Evolutionary conservation across 2,888 invertebrate genomes (phyloP), one percentile per base, ranked within the genome.

Genomic region (Lasioglossum oenotherae): DNA sequence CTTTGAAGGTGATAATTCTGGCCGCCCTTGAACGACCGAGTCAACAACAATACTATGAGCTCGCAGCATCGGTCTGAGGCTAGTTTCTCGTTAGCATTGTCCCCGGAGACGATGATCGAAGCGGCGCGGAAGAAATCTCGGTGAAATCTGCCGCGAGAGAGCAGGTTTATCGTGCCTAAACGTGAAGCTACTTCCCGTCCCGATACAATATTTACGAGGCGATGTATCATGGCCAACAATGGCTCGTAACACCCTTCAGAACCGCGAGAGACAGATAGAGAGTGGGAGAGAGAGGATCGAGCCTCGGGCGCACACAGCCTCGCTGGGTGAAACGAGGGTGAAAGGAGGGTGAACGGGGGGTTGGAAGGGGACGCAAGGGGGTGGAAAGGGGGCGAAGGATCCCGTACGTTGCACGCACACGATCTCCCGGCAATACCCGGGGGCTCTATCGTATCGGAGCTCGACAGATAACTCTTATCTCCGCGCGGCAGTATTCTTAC

Each of bases 141-240:
- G 82, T 41, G 46, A 72, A 86, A 87, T 90, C 87, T 85, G 77
- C 81, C 80, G 84, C 82, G 83, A 84, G 88, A 81, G 86, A 82
- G 85, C 82, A 80, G 88, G 88, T 90, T 93, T 93, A 93, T 93
- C 93, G 90, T 86, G 60, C 60, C 84, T 82, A 86, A 89, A 78
- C 87, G 82, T 85, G 88, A 73, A 88, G 92, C 92, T 92, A 93
- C 92, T 92, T 92, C 92, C 91, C 89, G 92, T 88, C 90, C 90
- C 93, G 93, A 95, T 94, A 93, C 92, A 93, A 94, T 94, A 95
- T 95, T 94, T 94, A 95, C 94, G 94, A 94, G 94, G 93, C 93
- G 94, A 95, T 95, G 94, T 93, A 95, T 95, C 95, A 95, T 88
- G 91, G 88, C 91, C 94, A 93, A 95, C 95, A 95, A 95, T 94